Evolutionary conservation across 2,888 invertebrate genomes (phyloP).

Genomic region (Mactromeris polynyma): DNA sequence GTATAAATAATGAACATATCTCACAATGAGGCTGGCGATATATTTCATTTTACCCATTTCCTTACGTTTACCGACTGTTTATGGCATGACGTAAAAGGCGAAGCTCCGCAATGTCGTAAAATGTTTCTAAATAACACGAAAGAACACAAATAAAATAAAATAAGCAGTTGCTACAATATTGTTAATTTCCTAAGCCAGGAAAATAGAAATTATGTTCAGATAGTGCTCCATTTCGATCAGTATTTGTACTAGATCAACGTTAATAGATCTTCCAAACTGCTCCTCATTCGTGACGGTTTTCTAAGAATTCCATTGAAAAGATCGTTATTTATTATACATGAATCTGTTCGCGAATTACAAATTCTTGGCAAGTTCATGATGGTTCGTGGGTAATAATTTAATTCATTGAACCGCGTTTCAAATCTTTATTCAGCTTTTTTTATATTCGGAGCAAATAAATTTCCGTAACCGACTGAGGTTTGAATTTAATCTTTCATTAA

Average conservation of each 20-base stretch:
- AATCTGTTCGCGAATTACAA: neutral
- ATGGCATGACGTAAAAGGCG: neutral
- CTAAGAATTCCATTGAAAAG: neutral
- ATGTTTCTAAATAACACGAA: neutral
- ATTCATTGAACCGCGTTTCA: neutral
- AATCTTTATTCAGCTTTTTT: too few species aligned
- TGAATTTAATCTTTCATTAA: slow-evolving; percentile 14
- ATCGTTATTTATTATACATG: slow-evolving; percentile 9
- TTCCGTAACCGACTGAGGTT: neutral
- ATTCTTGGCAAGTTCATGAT: neutral
- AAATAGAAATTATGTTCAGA: too few species aligned
- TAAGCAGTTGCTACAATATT: too few species aligned
- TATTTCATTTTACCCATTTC: neutral
- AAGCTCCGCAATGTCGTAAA: neutral
- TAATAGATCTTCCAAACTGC: neutral
- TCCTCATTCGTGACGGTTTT: neutral
- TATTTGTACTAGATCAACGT: too few species aligned
- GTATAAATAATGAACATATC: slow-evolving; percentile 11
- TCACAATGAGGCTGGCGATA: neutral
- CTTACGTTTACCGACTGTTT: neutral
- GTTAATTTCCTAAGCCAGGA: too few species aligned
- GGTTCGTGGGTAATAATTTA: slow-evolving; percentile 9
- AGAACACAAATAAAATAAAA: neutral
- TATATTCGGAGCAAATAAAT: neutral
- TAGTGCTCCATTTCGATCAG: too few species aligned